Evolutionary conservation across 2,113 vertebrate genomes (phyloP), one percentile per base, ranked within the genome.

Genomic region (Apistogramma diplotaenia): DNA sequence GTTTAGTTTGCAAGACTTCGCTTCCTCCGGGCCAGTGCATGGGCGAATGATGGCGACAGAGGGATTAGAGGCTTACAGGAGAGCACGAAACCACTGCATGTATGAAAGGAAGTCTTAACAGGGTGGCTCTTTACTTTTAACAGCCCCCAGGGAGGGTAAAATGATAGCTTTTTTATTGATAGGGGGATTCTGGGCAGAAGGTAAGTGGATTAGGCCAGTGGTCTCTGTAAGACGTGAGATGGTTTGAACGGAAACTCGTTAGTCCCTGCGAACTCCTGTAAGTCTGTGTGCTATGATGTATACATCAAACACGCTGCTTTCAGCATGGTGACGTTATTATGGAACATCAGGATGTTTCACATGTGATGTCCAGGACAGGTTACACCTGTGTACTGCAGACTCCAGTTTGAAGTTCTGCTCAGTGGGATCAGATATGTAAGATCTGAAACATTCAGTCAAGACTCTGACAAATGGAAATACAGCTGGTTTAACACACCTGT

Each of bases 101-200:
- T 84, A 81, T 92, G 91, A 94, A 94, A 94, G 85, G 85, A 92
- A 87, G 90, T 89, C 91, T 94, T 93, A 91, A 89, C 82, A 86
- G 88, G 91, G 87, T 80, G 84, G 85, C 81, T 90, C 81, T 92
- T 78, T 91, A 86, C 87, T 89, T 93, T 84, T 89, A 90, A 89
- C 89, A 61, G 81, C 82, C 87, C 84, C 49, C 43, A 3, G 78
- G 91, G 86, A 89, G 84, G 83, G 89, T 89, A 92, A 93, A 93
- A 90, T 84, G 79, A 91, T 93, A 91, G 82, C 84, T 87, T 87
- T 92, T 89, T 87, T 90, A 93, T 90, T 89, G 88, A 94, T 90
- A 85, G 75, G 74, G 61, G 88, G 86, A 83, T 89, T 92, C 81
- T 70, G 82, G 78, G 74, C 67, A 85, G 84, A 91, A 87, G 82